Evolutionary conservation across 2,797 vertebrate species (phyloP), one percentile per base, ranked within the genome.

Genomic region (Coendou prehensilis): DNA sequence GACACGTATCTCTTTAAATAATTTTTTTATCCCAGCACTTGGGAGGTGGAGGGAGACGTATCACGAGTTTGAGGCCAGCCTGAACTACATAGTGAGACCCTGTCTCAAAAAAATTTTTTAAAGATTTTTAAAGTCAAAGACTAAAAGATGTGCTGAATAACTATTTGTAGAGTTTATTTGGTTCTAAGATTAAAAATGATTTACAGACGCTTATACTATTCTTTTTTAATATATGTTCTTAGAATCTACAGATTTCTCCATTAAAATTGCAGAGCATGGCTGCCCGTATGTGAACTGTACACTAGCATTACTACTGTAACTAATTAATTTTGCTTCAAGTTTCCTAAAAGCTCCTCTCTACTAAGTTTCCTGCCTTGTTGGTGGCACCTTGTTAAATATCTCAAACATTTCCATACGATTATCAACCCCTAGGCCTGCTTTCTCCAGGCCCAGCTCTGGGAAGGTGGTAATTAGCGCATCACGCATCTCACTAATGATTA

Each of bases 71-170:
- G n/a, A 75, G 41, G 23, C 11, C 11, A 75, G 10, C 10, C 22
- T 75, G 22, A 75, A 75, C 41, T 73, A 45, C 22, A 73, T 0
- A 22, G 71, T 17, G 15, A n/a, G 41, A 47, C 41, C 41, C 22
- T 45, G 45, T 75, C 71, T 75, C 41, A 45, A 47, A 73, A 71
- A 69, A 22, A 64, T 33, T 64, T 26, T 57, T 81, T 50, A 71
- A 89, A 78, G 73, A 86, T 71, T 63, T 30, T 54, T 56, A 80
- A 90, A 87, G n/a, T 47, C 82, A 93, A 78, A 95, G 57, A 89
- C 50, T 82, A 18, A 50, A 61, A 87, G 45, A 50, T 89, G 22
- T 63, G 33, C 26, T 87, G 28, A 87, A 47, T 59, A 71, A 81
- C 30, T 83, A 54, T 57, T 23, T 78, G 33, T n/a, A 75, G 57